Percentiles rank a stretch among this genome's conserved stretches.
Evolutionary conservation across 2,888 invertebrate species (phyloP).

Genomic region (Lypha dubia): DNA sequence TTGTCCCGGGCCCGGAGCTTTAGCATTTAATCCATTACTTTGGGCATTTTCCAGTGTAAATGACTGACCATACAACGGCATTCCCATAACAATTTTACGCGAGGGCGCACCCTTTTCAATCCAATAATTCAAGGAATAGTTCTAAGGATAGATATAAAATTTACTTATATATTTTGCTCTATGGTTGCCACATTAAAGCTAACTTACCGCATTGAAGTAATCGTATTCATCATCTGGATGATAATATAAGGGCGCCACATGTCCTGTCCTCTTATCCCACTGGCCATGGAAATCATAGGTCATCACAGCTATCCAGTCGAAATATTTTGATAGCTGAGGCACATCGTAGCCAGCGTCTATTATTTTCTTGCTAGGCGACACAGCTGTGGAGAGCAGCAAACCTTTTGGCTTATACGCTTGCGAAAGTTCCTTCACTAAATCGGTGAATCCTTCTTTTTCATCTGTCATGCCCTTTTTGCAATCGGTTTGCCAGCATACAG

Average conservation of each 20-base stretch:
- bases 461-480: conserved; percentile 92
- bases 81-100: conserved; percentile 93
- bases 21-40: conserved; percentile 88
- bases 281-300: conserved; percentile 96
- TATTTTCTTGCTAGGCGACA: conserved; percentile 93
- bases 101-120: conserved; percentile 92
- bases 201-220: conserved; percentile 91
- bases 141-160: conserved; percentile 83
- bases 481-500: conserved; percentile 89
- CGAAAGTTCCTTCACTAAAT: conserved; percentile 89
- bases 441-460: conserved; percentile 91
- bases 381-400: conserved; percentile 91
- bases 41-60: conserved; percentile 88
- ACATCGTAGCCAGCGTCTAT: conserved; percentile 95
- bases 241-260: conserved; percentile 92
- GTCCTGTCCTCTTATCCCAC: conserved; percentile 96
- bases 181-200: background rate
- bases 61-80: conserved; percentile 94
- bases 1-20: conserved; percentile 90
- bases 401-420: conserved; percentile 87
- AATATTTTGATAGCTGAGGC: conserved; percentile 87
- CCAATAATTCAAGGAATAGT: conserved; percentile 95
- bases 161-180: background rate
- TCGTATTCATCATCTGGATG: conserved; percentile 92
- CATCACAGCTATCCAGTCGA: conserved; percentile 97